Percentiles rank a stretch among this genome's conserved stretches.
These are phyloP conservation scores for Ancistrus triradiatus DNA, from an alignment of 2,113 vertebrate species.

Conservation along the genomic window DNA sequence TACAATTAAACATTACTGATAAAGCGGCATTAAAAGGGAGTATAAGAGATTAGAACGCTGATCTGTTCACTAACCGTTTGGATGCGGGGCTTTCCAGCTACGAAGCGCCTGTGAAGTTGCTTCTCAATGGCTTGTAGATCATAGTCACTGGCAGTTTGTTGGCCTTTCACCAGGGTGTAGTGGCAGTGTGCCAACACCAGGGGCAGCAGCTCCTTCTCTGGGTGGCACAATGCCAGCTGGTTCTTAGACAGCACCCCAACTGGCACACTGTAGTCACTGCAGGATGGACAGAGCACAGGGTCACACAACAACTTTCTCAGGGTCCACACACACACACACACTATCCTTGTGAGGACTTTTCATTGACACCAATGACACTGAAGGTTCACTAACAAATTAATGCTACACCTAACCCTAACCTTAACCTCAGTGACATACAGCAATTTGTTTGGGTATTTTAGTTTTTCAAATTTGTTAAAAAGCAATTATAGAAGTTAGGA, in stretches of 20 bases:
- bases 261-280: slow-evolving; percentile 59
- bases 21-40: background rate
- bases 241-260: slow-evolving; percentile 58
- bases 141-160: slow-evolving; percentile 54
- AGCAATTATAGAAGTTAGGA: too few species aligned
- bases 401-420: too few species aligned
- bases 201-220: slow-evolving; percentile 66
- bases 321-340: too few species aligned
- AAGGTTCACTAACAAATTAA: too few species aligned
- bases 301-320: too few species aligned
- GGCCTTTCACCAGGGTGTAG: slow-evolving; percentile 63
- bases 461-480: too few species aligned
- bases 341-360: too few species aligned
- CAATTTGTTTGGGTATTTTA: too few species aligned
- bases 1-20: background rate
- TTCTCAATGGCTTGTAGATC: slow-evolving; percentile 58
- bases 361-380: too few species aligned
- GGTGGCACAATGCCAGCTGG: slow-evolving; percentile 65
- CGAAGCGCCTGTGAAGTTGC: slow-evolving; percentile 57
- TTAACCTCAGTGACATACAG: too few species aligned
- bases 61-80: slow-evolving; percentile 49
- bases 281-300: background rate
- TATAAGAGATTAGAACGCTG: too few species aligned
- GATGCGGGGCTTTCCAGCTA: slow-evolving; percentile 66
- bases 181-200: slow-evolving; percentile 67